Evolutionary conservation across 2,888 invertebrate species (phyloP).

Genomic region (Phortica magna): DNA sequence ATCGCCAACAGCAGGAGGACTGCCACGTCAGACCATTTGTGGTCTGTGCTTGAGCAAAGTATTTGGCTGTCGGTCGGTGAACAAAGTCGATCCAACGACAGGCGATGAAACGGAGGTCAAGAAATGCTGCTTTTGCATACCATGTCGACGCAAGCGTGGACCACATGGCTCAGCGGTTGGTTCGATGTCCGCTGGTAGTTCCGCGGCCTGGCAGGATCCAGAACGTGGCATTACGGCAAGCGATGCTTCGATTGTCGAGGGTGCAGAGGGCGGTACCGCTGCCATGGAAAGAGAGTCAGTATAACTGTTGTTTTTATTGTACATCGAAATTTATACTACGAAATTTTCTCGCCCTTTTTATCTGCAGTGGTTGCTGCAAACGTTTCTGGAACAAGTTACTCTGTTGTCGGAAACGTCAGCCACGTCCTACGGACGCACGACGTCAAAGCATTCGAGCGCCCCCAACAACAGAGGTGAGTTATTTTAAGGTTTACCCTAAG

Average conservation of each 20-base stretch:
- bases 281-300: constrained; percentile 50
- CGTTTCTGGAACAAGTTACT: constrained; percentile 71
- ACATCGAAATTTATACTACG: not conserved
- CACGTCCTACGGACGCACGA: constrained; percentile 74
- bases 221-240: constrained; percentile 66
- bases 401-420: constrained; percentile 79
- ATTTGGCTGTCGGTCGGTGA: constrained; percentile 77
- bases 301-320: not conserved
- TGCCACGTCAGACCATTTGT: constrained; percentile 70
- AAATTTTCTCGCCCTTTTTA: constrained; percentile 16
- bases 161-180: constrained; percentile 38
- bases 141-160: constrained; percentile 69
- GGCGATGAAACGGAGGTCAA: constrained; percentile 70
- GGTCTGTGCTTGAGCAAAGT: constrained; percentile 75
- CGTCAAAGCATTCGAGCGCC: constrained; percentile 83
- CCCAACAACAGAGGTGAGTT: constrained; percentile 72
- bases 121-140: constrained; percentile 77
- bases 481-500: not conserved
- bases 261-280: constrained; percentile 75
- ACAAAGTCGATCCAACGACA: constrained; percentile 76
- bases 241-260: constrained; percentile 80
- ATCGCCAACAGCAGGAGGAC: constrained; percentile 39
- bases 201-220: constrained; percentile 75
- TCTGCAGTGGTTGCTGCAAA: constrained; percentile 74
- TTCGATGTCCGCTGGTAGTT: constrained; percentile 45